phyloP scores from a whole-genome alignment of 2,113 vertebrate genomes.

The Danio rerio region DNA sequence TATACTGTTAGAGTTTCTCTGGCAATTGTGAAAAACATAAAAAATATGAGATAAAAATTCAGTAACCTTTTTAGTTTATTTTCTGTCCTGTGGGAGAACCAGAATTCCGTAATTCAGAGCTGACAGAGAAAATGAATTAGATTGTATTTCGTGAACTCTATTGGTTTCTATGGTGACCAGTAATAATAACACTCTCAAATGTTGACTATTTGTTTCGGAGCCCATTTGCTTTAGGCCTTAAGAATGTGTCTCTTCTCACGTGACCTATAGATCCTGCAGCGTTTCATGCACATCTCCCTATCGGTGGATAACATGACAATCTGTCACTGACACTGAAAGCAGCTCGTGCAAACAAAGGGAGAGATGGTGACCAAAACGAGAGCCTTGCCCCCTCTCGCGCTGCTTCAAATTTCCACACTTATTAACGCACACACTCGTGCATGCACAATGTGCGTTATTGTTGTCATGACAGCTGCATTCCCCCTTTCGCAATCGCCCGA shows the following conservation, averaged over 20 bases:
- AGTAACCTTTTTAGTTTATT: no score
- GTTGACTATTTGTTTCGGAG: slow-evolving; percentile 3
- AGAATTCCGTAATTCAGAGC: background rate
- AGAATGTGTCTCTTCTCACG: slow-evolving; percentile 43
- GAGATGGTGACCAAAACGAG: slow-evolving; percentile 62
- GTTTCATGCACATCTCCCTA: slow-evolving; percentile 50
- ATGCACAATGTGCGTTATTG: slow-evolving; percentile 62
- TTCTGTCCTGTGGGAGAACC: no score
- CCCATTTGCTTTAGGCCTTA: slow-evolving; percentile 34
- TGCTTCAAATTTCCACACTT: slow-evolving; percentile 38
- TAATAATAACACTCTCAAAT: background rate
- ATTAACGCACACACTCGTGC: slow-evolving; percentile 51
- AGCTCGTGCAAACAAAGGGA: slow-evolving; percentile 68
- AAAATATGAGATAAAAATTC: no score
- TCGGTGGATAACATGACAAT: slow-evolving; percentile 70
- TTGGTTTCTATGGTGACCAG: slow-evolving; percentile 8
- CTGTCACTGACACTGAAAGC: slow-evolving; percentile 73
- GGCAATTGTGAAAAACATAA: no score
- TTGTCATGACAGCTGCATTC: slow-evolving; percentile 73
- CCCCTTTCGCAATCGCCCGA: slow-evolving; percentile 56
- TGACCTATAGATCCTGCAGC: slow-evolving; percentile 58
- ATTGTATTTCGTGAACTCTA: background rate
- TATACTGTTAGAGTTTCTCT: no score
- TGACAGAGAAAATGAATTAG: background rate
- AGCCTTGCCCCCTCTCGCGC: slow-evolving; percentile 53